These are phyloP conservation scores for Microtus montanus DNA, from an alignment of 2,113 vertebrate genomes.

Conservation along the genomic window DNA sequence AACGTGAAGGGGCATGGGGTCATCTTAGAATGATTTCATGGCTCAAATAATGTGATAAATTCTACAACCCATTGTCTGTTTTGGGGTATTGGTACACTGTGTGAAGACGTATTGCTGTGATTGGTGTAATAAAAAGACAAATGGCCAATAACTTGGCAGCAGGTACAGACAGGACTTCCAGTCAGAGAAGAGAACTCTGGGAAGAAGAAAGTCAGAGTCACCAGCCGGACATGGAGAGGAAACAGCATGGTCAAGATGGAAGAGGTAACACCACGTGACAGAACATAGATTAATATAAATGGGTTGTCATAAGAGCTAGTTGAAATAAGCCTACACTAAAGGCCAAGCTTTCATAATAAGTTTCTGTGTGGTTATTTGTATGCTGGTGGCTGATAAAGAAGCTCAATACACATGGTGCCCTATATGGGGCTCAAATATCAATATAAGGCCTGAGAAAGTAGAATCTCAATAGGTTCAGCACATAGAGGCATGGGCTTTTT, in stretches of 20 bases:
- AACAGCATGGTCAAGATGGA: background rate
- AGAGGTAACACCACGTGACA: background rate
- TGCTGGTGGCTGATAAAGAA: background rate
- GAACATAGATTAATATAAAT: background rate
- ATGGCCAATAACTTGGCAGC: background rate
- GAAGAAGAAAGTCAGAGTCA: background rate
- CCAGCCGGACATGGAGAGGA: background rate
- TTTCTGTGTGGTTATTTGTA: background rate
- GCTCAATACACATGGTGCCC: background rate
- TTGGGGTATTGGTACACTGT: background rate
- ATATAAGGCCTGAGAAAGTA: no score
- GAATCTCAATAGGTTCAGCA: accelerated
- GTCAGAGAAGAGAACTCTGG: background rate
- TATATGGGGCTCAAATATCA: background rate
- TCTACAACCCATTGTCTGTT: background rate
- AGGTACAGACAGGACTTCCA: background rate
- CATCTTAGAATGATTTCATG: background rate
- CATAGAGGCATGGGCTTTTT: background rate
- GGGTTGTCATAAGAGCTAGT: background rate
- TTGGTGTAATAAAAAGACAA: background rate
- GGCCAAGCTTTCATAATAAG: background rate
- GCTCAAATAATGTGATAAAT: background rate
- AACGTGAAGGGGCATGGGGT: background rate
- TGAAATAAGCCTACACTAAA: background rate
- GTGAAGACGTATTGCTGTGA: background rate